phyloP scores from a whole-genome alignment of 1,140 invertebrate species.

The Thaumatotibia leucotreta region DNA sequence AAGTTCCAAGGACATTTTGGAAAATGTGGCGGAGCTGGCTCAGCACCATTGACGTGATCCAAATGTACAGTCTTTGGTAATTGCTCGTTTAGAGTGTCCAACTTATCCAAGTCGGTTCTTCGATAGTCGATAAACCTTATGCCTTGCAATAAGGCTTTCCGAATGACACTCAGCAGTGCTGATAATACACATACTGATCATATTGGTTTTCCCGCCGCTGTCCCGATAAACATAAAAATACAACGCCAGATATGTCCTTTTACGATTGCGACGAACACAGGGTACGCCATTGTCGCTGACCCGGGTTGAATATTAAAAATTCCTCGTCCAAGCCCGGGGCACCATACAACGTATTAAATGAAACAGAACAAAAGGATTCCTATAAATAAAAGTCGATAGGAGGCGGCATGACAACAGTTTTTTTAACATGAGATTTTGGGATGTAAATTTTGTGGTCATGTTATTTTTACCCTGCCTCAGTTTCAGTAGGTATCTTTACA shows the following conservation, averaged over 20 bases:
- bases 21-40: too few relatives aligned
- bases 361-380: neutral
- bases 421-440: neutral
- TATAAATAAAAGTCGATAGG: neutral
- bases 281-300: constrained; percentile 26
- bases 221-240: neutral
- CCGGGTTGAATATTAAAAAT: constrained; percentile 48
- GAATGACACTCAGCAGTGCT: too few relatives aligned
- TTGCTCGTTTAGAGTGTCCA: too few relatives aligned
- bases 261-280: constrained; percentile 10
- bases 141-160: too few relatives aligned
- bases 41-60: too few relatives aligned
- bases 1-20: too few relatives aligned
- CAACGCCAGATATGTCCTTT: neutral
- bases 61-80: too few relatives aligned
- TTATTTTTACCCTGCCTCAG: too few relatives aligned
- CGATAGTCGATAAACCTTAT: too few relatives aligned
- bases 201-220: neutral
- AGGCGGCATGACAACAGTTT: neutral
- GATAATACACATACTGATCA: neutral
- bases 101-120: too few relatives aligned
- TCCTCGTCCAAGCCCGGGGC: constrained; percentile 30
- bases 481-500: too few relatives aligned
- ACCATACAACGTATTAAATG: constrained; percentile 24
- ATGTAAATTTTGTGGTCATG: neutral